Base-by-base conservation (phyloP, 2,797 vertebrate genomes). In the Pteronotus mesoamericanus region DNA sequence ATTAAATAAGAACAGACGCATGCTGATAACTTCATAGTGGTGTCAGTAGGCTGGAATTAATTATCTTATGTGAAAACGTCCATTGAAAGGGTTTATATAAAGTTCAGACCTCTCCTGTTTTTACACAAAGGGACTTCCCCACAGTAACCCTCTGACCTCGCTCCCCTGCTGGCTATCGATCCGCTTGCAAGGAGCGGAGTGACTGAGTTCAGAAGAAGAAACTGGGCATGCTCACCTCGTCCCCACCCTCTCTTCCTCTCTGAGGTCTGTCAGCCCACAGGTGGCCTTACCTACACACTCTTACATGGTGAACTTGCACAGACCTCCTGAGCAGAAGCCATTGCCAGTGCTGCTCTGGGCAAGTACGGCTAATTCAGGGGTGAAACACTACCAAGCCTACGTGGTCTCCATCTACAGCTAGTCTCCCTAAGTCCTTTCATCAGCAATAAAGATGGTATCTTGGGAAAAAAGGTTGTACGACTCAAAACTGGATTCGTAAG, bases 1-100 rank as follows among this genome's bases (percentile, higher is more conserved):
- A 42, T 89, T 95, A 89, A 89, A 69, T 44, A 95, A 94, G 29
- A 75, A 90, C 14, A 79, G 37, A 6, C 91, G 11, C 77, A 82
- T 26, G 19, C 53, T 87, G 21, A 59, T 74, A 83, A 84, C 4
- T 74, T 6, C 42, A 55, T 16, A 66, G 3, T 85, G 48, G 34
- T 34, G 53, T 34, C 44, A 53, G 89, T 64, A 42, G 64, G 69
- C 55, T 75, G 69, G 57, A 83, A 85, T 61, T 78, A 61, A 61
- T 32, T n/a, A 15, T 14, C 59, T 14, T 14, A 14, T 51, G 69
- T 94, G 42, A 59, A 86, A 53, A 51, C 46, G 75, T 68, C 66
- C 29, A 55, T 48, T 42, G 64, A 24, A 64, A 59, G 34, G 1
- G 46, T 69, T 71, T 22, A 79, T n/a, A 53, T 74, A 91, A 83